Conservation (phyloP, 2,888 invertebrate species). For the Acrobasis consociella region DNA sequence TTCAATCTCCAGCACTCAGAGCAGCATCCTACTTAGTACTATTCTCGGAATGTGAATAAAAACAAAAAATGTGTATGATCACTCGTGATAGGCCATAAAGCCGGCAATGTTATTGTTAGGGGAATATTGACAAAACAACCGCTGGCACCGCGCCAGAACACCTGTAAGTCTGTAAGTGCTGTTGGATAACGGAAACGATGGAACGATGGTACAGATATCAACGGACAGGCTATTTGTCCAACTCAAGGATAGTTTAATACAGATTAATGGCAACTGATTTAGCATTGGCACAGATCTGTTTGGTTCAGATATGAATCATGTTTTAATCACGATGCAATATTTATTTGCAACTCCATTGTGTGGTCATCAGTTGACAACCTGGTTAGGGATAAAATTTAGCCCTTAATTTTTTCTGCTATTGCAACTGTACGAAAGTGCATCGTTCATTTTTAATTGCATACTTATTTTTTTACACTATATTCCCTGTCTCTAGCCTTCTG, state of each 20-base stretch:
- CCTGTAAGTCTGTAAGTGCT: conserved; percentile 23
- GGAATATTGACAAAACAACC: conserved; percentile 16
- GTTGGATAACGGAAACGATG: background rate
- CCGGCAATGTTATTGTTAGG: conserved; percentile 14
- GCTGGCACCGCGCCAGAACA: conserved; percentile 15
- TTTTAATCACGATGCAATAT: too few relatives aligned
- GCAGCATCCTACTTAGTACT: background rate
- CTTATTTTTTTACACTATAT: too few relatives aligned
- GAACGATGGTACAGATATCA: too few relatives aligned
- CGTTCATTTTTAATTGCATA: too few relatives aligned
- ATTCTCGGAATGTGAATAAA: conserved; percentile 6
- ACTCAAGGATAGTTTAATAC: background rate
- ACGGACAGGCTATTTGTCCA: background rate
- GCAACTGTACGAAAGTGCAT: too few relatives aligned
- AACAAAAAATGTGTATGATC: conserved; percentile 13
- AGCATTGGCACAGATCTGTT: background rate
- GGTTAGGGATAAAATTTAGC: too few relatives aligned
- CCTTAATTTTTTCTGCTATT: too few relatives aligned
- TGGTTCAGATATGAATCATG: too few relatives aligned
- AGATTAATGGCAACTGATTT: background rate
- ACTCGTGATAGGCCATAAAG: background rate
- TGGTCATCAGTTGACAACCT: too few relatives aligned
- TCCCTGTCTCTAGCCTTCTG: too few relatives aligned
- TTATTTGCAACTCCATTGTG: too few relatives aligned
- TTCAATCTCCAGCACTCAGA: too few relatives aligned